A percentile compares a stretch with the other conserved stretches of the same genome.
Evolutionary conservation across 2,797 vertebrate genomes (phyloP).

Genomic region (Syndactyla subalaris): DNA sequence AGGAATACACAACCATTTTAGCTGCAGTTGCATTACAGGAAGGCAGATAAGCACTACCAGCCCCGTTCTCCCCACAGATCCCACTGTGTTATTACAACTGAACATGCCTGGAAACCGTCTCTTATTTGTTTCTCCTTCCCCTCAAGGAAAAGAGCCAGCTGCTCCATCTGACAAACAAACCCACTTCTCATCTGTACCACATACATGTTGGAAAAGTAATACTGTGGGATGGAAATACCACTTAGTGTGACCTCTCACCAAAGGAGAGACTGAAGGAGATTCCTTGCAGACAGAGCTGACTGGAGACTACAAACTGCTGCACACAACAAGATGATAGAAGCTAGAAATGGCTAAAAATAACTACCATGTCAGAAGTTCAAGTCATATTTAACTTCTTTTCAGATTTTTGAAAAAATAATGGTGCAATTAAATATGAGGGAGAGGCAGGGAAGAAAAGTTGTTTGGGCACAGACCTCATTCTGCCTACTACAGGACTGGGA

Average conservation of each 20-base stretch:
- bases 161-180: not conserved
- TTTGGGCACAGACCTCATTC: not conserved
- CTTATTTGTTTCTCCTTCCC: not conserved
- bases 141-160: not conserved
- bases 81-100: not conserved
- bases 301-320: not conserved
- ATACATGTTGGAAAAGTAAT: not conserved
- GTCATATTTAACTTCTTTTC: not conserved
- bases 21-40: constrained; percentile 1
- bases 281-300: not conserved
- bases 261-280: not conserved
- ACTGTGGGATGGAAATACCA: not conserved
- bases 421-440: not conserved
- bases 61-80: not conserved
- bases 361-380: not conserved
- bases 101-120: not conserved
- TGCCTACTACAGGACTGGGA: not conserved
- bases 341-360: not conserved
- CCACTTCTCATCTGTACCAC: not conserved
- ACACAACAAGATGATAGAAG: not conserved
- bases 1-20: constrained; percentile 35
- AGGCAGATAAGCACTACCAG: not conserved
- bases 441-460: fast-evolving
- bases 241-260: not conserved
- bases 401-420: not conserved